A percentile compares a stretch with the other conserved stretches of the same genome.
These are phyloP conservation scores for Celastrina argiolus DNA, from an alignment of 2,888 invertebrate species.

Conservation along the genomic window DNA sequence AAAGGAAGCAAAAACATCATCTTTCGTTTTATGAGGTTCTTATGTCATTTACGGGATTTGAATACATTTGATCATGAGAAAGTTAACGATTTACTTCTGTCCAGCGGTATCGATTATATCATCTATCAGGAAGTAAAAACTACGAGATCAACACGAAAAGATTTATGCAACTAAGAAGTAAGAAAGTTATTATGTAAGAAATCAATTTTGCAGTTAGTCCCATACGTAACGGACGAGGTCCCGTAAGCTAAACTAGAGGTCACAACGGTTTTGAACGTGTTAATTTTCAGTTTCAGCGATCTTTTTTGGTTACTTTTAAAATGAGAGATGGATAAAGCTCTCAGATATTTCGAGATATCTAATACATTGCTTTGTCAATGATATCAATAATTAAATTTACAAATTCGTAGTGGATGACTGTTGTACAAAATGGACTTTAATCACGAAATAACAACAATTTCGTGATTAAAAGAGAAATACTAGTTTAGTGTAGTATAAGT, in stretches of 20 bases:
- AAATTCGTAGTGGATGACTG: too few relatives aligned
- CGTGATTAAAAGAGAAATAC: too few relatives aligned
- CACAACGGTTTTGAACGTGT: neutral
- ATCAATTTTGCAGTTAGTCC: constrained; percentile 11
- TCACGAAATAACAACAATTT: too few relatives aligned
- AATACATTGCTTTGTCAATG: too few relatives aligned
- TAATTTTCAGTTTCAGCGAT: neutral
- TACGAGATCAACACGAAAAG: neutral
- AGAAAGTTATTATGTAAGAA: constrained; percentile 12
- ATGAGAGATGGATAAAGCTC: too few relatives aligned
- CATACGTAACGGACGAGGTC: constrained; percentile 19
- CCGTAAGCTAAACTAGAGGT: constrained; percentile 17
- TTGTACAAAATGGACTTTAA: too few relatives aligned
- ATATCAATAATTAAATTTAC: too few relatives aligned
- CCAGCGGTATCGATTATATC: neutral
- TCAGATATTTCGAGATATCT: too few relatives aligned
- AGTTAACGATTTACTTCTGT: neutral
- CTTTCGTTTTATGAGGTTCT: neutral
- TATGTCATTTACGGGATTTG: neutral
- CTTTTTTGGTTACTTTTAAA: neutral
- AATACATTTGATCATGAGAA: neutral
- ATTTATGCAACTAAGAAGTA: constrained; percentile 5
- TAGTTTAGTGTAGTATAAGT: too few relatives aligned
- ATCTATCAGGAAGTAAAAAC: neutral
- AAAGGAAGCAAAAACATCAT: neutral